Base-by-base conservation (phyloP, 2,113 vertebrate genomes). In the Suncus etruscus region DNA sequence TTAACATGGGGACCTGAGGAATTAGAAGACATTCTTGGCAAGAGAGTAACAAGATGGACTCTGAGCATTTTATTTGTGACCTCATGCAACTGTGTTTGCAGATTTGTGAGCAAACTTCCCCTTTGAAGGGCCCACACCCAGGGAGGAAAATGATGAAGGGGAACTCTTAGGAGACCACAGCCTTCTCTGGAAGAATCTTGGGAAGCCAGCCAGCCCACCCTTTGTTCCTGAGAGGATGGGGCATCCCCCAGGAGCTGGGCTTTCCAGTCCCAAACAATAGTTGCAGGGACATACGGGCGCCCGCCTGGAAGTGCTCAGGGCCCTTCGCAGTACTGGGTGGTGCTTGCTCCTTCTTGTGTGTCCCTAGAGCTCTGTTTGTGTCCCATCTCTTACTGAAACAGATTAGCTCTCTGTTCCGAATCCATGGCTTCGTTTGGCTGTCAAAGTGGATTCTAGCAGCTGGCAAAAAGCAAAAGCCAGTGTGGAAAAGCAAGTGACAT, bases 391-490 rank as follows among this genome's bases (percentile, higher is more conserved):
- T 11, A 39, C 69, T 7, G 2, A 39, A 58, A 48, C 50, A 27
- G 54, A 77, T 63, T 70, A 3, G 29, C 39, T 89, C 83, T 83
- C 31, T 80, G 65, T 87, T 51, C 65, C 77, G 69, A 76, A 82
- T 78, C 10, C 61, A 0, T 27, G 54, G 76, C 81, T 86, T 80
- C 10, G 0, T 51, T 85, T 74, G 83, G 86, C 83, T 88, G 78
- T 69, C 86, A 72, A 61, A 82, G 84, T 74, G 96, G 88, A 80
- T 95, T 69, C 89, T 86, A 87, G 85, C 94, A 91, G 89, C 75
- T 84, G 90, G 92, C 93, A 91, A 86, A 87, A 86, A 95, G 94
- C 89, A 74, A 92, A 90, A 96, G 92, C 90, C 91, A 83, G 2
- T 8, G 6, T 8, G 93, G 94, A 47, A 91, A 94, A 91, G 93